Base-by-base conservation (phyloP, 2,888 invertebrate genomes). In the Orthosia cruda region DNA sequence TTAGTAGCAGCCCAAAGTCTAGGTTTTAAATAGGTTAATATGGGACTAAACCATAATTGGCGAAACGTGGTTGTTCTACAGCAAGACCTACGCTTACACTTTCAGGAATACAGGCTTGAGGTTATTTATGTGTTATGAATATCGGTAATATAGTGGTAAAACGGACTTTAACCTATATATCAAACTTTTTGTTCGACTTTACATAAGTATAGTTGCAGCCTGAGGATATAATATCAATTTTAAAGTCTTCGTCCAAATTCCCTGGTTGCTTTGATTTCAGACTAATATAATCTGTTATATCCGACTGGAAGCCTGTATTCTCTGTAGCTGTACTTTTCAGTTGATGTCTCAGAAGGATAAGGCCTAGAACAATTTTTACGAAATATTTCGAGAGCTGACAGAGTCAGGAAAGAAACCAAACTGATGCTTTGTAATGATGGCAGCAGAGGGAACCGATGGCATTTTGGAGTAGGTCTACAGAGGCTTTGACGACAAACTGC, bases 191-290 rank as follows among this genome's bases (percentile, higher is more conserved):
- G 52, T 45, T 69, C 16, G n/a, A 45, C 15, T 23, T 23, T 52
- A 40, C 23, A 50, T 11, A 40, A 15, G 18, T 18, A 5, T 18
- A 23, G 50, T 15, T 20, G 18, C 20, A 32, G 13, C 49, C 18
- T 18, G 66, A 20, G 15, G 18, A 68, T 32, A 20, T 16, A 70
- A 70, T 54, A 70, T 69, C 45, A 69, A 69, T 45, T 45, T 69
- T 15, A 69, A 68, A 68, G 15, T 68, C 52, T 23, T 23, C 40
- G 68, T 18, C 12, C 15, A 15, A 11, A 68, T 52, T n/a, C 45
- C 52, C 4, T 52, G 3, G n/a, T 16, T 45, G 52, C 45, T 54
- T 69, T 54, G 70, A 69, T 69, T 68, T 45, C 23, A 45, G n/a
- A 54, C n/a, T 23, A 69, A 40, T 68, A 50, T 68, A 4, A 52